A percentile compares a stretch with the other conserved stretches of the same genome.
These are phyloP conservation scores for Eciton burchellii DNA, from an alignment of 1,140 invertebrate species.

Conservation along the genomic window DNA sequence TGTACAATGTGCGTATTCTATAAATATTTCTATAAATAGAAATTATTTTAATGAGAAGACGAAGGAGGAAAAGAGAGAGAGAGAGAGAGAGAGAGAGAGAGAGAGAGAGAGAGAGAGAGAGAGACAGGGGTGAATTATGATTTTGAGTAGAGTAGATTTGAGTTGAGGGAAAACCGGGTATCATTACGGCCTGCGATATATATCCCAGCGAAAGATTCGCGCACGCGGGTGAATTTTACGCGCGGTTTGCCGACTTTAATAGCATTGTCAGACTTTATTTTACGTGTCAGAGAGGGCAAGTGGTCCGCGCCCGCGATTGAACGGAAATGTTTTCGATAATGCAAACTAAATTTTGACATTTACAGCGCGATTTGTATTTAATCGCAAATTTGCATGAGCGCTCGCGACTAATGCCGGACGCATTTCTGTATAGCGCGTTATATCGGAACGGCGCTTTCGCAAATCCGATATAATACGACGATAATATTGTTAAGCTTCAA, in stretches of 20 bases:
- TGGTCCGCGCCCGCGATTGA: background rate
- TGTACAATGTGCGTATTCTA: background rate
- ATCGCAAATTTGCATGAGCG: slow-evolving; percentile 39
- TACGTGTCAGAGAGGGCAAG: background rate
- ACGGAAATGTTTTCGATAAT: slow-evolving; percentile 1
- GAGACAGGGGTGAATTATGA: too few relatives aligned
- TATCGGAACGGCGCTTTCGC: slow-evolving; percentile 54
- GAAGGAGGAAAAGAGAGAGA: background rate
- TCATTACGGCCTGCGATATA: slow-evolving; percentile 1
- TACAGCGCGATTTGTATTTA: slow-evolving; percentile 33
- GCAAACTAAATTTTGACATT: slow-evolving; percentile 27
- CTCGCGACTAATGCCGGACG: slow-evolving; percentile 46
- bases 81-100: too few relatives aligned
- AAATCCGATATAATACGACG: slow-evolving; percentile 54
- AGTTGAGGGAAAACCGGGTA: background rate
- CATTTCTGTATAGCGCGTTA: slow-evolving; percentile 45
- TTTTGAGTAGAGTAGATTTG: too few relatives aligned
- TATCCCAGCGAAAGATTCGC: background rate
- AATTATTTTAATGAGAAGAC: background rate
- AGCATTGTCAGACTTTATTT: background rate
- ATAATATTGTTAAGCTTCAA: slow-evolving; percentile 62
- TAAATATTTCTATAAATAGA: background rate
- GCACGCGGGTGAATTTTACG: background rate
- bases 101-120: too few relatives aligned
- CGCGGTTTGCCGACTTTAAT: background rate